A percentile compares a stretch with the other conserved stretches of the same genome.
Evolutionary conservation across 2,888 invertebrate genomes (phyloP).

Genomic region (Callyntrura sp.): DNA sequence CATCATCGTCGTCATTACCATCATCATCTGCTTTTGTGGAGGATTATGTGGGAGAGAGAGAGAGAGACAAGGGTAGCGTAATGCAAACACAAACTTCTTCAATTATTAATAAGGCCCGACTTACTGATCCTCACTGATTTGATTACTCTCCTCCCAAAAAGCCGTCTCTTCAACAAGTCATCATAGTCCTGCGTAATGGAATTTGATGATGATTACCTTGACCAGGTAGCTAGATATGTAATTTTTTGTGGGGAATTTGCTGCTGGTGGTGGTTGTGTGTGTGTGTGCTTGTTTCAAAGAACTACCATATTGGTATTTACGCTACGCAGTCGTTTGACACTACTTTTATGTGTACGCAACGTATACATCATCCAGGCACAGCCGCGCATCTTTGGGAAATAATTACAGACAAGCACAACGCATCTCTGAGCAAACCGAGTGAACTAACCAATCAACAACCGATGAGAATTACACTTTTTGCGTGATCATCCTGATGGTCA

Average conservation of each 20-base stretch:
- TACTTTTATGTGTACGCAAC: conserved; percentile 14
- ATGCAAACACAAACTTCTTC: conserved; percentile 76
- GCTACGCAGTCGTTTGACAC: neutral
- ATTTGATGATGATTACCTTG: conserved; percentile 80
- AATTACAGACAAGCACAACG: conserved; percentile 62
- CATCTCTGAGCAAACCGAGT: conserved; percentile 21
- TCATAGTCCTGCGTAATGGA: conserved; percentile 77
- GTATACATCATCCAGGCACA: conserved; percentile 8
- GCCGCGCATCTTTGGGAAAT: conserved; percentile 47
- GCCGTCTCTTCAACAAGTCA: conserved; percentile 79
- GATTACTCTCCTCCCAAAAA: conserved; percentile 79
- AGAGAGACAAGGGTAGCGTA: conserved; percentile 46
- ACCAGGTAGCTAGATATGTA: conserved; percentile 71
- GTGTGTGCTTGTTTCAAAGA: conserved; percentile 28
- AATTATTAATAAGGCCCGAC: conserved; percentile 79
- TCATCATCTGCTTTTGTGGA: conserved; percentile 40
- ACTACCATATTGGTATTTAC: conserved; percentile 37
- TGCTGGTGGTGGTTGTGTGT: conserved; percentile 34
- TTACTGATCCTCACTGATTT: conserved; percentile 77
- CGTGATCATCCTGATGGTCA: conserved; percentile 1
- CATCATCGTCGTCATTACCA: neutral
- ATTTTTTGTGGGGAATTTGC: conserved; percentile 49
- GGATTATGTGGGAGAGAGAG: conserved; percentile 43
- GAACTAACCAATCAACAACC: conserved; percentile 45
- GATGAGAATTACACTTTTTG: conserved; percentile 47